Evolutionary conservation across 2,113 vertebrate species (phyloP).

Genomic region (Cettia cetti): DNA sequence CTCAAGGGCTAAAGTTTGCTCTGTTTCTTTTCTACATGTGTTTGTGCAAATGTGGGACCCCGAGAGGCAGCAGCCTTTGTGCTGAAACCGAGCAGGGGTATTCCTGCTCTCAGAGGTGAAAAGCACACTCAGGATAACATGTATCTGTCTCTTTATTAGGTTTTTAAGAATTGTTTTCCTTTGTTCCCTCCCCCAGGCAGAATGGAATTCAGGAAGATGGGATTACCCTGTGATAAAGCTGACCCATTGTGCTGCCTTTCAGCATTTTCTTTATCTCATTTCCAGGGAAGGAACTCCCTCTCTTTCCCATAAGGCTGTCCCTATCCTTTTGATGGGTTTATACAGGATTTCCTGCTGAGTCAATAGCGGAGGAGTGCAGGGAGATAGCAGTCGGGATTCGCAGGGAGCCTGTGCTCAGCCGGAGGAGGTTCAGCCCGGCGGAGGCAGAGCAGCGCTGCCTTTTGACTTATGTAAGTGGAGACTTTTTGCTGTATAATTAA

Average conservation of each 20-base stretch:
- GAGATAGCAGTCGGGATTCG: neutral
- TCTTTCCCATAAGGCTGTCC: neutral
- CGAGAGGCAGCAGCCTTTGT: neutral
- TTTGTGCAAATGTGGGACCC: neutral
- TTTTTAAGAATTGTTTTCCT: neutral
- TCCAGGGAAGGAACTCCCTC: neutral
- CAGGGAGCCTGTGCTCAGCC: neutral
- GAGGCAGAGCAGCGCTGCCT: neutral
- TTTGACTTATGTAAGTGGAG: neutral
- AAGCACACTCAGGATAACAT: neutral
- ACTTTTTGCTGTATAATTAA: neutral
- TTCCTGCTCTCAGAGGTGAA: neutral
- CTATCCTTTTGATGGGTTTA: neutral
- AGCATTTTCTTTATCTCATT: neutral
- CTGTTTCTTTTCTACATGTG: neutral
- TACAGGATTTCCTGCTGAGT: conserved; percentile 18
- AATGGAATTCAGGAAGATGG: neutral
- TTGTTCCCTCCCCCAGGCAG: neutral
- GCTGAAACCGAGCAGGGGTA: neutral
- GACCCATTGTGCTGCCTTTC: neutral
- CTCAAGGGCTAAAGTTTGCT: neutral
- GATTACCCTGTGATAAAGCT: neutral
- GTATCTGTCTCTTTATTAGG: neutral
- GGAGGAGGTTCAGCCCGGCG: neutral
- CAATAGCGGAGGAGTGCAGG: neutral